These are phyloP conservation scores for Rattus norvegicus DNA, from an alignment of 2,113 vertebrate species.

Conservation along the genomic window DNA sequence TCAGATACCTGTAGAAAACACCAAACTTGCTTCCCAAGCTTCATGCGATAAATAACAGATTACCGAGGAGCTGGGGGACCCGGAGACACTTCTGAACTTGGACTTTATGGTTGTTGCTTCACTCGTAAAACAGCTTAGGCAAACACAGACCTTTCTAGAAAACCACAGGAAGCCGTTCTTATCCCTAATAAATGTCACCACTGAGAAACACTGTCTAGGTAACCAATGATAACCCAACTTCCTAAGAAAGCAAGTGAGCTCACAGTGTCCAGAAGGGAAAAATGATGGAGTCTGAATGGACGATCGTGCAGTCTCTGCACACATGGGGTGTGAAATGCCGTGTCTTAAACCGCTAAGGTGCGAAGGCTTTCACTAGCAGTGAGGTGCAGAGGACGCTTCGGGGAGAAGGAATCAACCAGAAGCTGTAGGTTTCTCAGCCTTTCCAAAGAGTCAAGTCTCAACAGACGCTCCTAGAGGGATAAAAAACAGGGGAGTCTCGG, in stretches of 20 bases:
- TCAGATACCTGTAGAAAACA: not conserved
- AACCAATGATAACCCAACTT: not conserved
- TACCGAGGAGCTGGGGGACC: not conserved
- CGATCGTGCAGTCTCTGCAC: not conserved
- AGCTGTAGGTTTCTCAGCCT: conserved; percentile 5
- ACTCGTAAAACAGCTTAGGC: not conserved
- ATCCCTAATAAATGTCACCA: not conserved
- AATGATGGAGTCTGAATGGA: not conserved
- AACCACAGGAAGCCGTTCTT: not conserved
- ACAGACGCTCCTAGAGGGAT: not conserved
- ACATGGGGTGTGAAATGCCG: not conserved
- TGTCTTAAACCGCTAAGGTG: conserved; percentile 41
- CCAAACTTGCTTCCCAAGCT: not conserved
- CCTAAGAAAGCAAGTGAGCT: not conserved
- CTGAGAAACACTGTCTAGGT: not conserved
- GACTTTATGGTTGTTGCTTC: not conserved
- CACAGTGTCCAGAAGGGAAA: not conserved
- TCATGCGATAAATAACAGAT: not conserved
- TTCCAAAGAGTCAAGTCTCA: conserved; percentile 32
- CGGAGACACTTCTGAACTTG: conserved; percentile 1
- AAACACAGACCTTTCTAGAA: conserved; percentile 11
- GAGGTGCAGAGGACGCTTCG: conserved; percentile 29
- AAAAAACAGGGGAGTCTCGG: not conserved
- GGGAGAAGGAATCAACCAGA: conserved; percentile 30
- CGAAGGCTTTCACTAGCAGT: not conserved